Evolutionary conservation across 2,797 vertebrate genomes (phyloP), one percentile per base, ranked within the genome.

Genomic region (Schizopygopsis malacanthus): DNA sequence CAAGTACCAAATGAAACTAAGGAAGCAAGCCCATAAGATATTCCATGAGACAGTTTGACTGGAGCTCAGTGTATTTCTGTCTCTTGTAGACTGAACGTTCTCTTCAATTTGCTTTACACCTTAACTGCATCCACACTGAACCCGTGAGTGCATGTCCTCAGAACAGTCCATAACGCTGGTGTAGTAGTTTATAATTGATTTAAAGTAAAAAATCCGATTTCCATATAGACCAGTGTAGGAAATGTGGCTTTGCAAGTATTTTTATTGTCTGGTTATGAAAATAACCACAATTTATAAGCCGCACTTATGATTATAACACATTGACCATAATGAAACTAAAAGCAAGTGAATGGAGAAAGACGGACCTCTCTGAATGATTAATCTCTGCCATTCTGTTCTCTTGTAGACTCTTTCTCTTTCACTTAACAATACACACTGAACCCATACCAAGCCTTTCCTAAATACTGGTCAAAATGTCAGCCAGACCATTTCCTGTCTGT

Each of bases 351-450:
- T 56, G n/a, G 2, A 50, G 25, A 75, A 75, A 33, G 72, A 50
- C 43, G 0, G 25, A 33, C 15, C 45, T 50, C 8, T 4, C n/a
- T 33, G 65, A 13, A 65, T 63, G n/a, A 47, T 28, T 33, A 3
- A 63, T 65, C 6, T 28, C 25, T 28, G 16, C n/a, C 22, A 3
- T 65, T 79, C 16, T 39, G 1, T 28, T 63, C 5, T 61, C 9
- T 79, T 79, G 76, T 78, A 8, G 50, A 59, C n/a, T 28, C 50
- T 56, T 77, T 77, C 16, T 77, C 33, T 56, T 59, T 78, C 52
- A 41, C 52, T 59, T 77, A 39, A 41, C 52, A 77, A 77, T 41
- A 12, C 5, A 39, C 28, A 6, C 73, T 39, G 16, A 76, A 20
- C 10, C 75, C 75, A 41, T 45, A 45, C 22, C 56, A 65, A 63